A percentile compares a stretch with the other conserved stretches of the same genome.
phyloP scores from a whole-genome alignment of 1,140 invertebrate species.

The Tenebrio molitor region DNA sequence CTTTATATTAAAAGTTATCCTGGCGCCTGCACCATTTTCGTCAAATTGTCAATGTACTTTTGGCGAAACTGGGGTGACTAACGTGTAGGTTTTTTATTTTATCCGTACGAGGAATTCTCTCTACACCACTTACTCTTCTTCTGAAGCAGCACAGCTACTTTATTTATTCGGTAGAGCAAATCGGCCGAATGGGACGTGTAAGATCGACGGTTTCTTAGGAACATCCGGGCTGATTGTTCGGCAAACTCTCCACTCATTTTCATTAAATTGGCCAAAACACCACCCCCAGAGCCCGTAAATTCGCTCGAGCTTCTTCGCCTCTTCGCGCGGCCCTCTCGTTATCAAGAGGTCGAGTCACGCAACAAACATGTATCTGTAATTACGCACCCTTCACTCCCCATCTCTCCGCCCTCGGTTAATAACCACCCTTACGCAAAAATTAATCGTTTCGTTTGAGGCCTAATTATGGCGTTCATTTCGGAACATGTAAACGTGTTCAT shows the following conservation, averaged over 20 bases:
- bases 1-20: no score
- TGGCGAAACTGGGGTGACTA: no score
- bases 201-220: no score
- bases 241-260: slow-evolving; percentile 5
- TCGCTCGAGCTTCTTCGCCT: slow-evolving; percentile 3
- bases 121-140: no score
- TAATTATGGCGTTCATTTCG: not conserved
- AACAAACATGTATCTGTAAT: not conserved
- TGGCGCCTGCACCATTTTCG: no score
- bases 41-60: no score
- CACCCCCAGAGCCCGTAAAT: slow-evolving; percentile 7
- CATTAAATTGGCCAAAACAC: slow-evolving; percentile 2
- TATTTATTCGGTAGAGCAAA: no score
- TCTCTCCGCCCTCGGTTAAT: not conserved
- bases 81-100: no score
- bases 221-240: slow-evolving; percentile 1
- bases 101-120: no score
- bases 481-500: not conserved
- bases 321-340: not conserved
- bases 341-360: not conserved
- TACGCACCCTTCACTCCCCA: not conserved
- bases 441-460: not conserved
- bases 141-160: no score
- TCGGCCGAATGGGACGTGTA: no score
- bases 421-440: not conserved